phyloP scores from a whole-genome alignment of 2,797 vertebrate species.

The Leptatherina wallacei region DNA sequence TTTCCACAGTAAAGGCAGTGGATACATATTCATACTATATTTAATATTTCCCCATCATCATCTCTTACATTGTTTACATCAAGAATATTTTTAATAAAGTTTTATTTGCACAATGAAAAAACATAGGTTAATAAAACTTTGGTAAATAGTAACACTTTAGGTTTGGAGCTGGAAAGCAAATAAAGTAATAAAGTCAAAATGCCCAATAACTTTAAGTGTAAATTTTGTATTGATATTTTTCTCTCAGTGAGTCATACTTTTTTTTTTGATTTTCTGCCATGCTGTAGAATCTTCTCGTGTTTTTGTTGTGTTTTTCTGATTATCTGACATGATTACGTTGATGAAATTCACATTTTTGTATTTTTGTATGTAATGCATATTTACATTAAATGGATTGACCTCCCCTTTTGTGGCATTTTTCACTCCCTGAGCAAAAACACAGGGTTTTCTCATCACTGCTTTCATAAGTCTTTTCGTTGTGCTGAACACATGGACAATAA shows the following conservation, averaged over 20 bases:
- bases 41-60: too few relatives aligned
- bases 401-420: slow-evolving; percentile 1
- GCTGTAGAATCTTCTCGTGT: not conserved
- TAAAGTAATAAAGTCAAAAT: too few relatives aligned
- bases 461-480: not conserved
- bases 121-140: too few relatives aligned
- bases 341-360: not conserved
- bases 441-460: not conserved
- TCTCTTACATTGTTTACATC: too few relatives aligned
- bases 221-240: too few relatives aligned
- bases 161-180: too few relatives aligned
- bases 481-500: not conserved
- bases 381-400: not conserved
- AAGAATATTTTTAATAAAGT: too few relatives aligned
- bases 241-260: not conserved
- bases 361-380: not conserved
- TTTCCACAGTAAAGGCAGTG: too few relatives aligned
- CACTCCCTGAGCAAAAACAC: not conserved
- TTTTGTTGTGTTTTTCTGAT: not conserved
- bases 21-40: too few relatives aligned
- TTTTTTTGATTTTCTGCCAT: not conserved
- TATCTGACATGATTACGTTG: not conserved
- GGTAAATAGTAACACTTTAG: too few relatives aligned
- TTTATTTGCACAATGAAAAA: too few relatives aligned
- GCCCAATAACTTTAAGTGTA: too few relatives aligned